Base-by-base conservation (phyloP, 64 coral and sea anemone species). In the Pocillopora verrucosa region DNA sequence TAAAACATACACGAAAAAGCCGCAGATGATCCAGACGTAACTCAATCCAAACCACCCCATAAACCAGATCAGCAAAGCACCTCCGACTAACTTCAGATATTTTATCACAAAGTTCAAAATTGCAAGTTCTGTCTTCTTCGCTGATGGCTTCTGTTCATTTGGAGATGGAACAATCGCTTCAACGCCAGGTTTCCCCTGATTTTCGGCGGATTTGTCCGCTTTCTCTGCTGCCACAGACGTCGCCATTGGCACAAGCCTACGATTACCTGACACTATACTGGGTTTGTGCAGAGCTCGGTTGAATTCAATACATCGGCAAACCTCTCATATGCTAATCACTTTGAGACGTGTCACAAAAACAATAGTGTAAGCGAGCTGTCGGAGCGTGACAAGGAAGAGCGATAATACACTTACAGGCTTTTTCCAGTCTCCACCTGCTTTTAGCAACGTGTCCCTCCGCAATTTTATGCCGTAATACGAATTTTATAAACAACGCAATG, bases 1-100 rank as follows among this genome's bases (percentile, higher is more conserved):
- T 64, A 97, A 75, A 60, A 93, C 85, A 56, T 83, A 93, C 61
- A 97, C 17, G 79, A 97, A 91, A 62, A 97, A 62, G 12, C 91
- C 95, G 15, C 88, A 84, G 16, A 93, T 59, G 14, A 97, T 88
- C 95, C 95, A 97, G 34, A 97, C 83, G 91, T 97, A 97, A 67
- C 91, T 97, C 25, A 97, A 93, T 11, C 95, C 95, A 58, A 97
- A 79, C 95, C 95, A 97, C 22, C 95, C 95, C 95, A 94, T 97
- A 51, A 97, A 97, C 95, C 95, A 97, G 73, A 97, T 97, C 63
- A 83, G 60, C 15, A 97, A 73, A 34, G 95, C 95, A 58, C 61
- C 92, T 9, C 91, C 95, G 15, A 97, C 95, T 35, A 97, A 88
- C 78, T 91, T 97, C 51, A 97, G 63, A 94, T 97, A 97, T 83